Evolutionary conservation across 2,113 vertebrate genomes (phyloP).

Genomic region (Petroica traversi): DNA sequence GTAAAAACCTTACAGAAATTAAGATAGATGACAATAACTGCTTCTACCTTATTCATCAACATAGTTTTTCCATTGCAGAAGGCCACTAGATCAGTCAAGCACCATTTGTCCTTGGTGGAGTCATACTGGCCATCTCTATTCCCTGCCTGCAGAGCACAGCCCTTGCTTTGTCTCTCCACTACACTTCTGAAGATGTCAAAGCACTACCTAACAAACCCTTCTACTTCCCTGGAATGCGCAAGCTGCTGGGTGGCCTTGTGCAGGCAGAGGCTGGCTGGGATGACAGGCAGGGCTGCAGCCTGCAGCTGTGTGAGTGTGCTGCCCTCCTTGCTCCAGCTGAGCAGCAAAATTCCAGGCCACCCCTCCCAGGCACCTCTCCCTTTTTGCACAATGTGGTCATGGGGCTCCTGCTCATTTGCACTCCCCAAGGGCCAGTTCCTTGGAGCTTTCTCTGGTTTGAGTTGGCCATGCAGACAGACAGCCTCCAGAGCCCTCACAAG

Average conservation of each 20-base stretch:
- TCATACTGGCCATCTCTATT: background rate
- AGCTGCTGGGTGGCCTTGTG: too few relatives aligned
- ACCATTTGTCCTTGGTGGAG: background rate
- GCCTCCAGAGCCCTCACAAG: background rate
- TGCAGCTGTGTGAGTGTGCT: rapidly evolving
- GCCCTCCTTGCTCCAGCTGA: background rate
- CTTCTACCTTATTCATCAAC: background rate
- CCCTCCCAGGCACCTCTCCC: background rate
- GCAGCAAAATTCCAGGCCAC: rapidly evolving
- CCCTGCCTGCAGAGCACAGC: too few relatives aligned
- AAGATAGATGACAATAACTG: background rate
- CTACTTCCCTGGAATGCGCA: too few relatives aligned
- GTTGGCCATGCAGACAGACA: rapidly evolving
- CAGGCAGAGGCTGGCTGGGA: background rate
- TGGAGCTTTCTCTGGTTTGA: background rate
- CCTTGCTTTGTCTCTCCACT: too few relatives aligned
- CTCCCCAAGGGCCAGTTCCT: background rate
- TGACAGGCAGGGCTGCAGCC: background rate
- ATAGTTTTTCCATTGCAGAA: background rate
- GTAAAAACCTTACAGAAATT: background rate
- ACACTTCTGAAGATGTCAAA: too few relatives aligned
- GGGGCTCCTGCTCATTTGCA: background rate
- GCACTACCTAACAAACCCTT: too few relatives aligned
- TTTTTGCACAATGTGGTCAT: background rate
- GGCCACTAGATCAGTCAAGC: background rate